Conservation (phyloP, 2,797 vertebrate species). For the Paedocypris micromegethes region DNA sequence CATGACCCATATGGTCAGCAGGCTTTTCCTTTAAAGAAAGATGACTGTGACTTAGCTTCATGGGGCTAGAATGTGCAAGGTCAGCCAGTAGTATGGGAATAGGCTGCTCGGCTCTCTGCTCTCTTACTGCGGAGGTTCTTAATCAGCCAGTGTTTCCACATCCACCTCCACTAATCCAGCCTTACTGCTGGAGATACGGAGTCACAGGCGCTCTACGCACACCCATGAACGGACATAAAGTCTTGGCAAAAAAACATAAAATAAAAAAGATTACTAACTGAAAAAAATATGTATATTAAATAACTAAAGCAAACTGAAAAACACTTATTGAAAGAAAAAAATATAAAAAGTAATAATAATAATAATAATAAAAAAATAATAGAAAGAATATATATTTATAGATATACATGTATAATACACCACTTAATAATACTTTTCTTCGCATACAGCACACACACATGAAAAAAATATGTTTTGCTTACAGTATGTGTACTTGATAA, state of each 20-base stretch:
- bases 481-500: conserved; percentile 1
- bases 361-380: background rate
- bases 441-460: background rate
- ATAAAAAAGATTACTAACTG: no score
- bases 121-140: conserved; percentile 37
- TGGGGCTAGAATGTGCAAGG: conserved; percentile 49
- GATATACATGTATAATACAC: no score
- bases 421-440: no score
- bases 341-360: background rate
- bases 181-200: conserved; percentile 26
- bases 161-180: conserved; percentile 9
- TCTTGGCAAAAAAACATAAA: conserved; percentile 1
- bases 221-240: conserved; percentile 24
- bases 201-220: conserved; percentile 27
- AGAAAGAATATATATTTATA: no score
- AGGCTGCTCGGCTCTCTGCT: conserved; percentile 23
- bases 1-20: conserved; percentile 44
- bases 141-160: conserved; percentile 41
- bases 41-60: conserved; percentile 38
- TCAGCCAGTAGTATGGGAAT: conserved; percentile 44
- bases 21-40: conserved; percentile 35
- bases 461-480: background rate
- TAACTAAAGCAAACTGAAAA: background rate
- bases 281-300: background rate
- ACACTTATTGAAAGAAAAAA: background rate